Conservation (phyloP, 2,113 vertebrate genomes). For the Cyprinodon brontotheroides region DNA sequence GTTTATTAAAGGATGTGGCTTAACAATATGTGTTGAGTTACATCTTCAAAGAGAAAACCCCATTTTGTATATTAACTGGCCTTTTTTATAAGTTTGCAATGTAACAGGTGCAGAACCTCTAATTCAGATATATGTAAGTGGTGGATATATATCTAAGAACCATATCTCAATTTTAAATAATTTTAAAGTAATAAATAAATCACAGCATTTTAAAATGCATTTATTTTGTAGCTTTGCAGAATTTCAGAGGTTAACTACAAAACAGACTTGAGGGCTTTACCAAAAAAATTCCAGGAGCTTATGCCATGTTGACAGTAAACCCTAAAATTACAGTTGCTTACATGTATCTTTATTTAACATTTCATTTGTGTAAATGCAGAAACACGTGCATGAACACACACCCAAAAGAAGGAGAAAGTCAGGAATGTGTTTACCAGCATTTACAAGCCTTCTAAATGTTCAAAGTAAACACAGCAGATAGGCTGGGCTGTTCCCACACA, state of each 20-base stretch:
- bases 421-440: slow-evolving; percentile 58
- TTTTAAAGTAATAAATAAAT: not conserved
- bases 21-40: no score
- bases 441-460: slow-evolving; percentile 39
- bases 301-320: not conserved
- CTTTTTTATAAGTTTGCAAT: no score
- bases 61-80: no score
- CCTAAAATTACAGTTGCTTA: not conserved
- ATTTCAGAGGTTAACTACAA: not conserved
- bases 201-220: not conserved
- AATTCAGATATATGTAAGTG: no score
- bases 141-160: no score
- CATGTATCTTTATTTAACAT: not conserved
- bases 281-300: not conserved
- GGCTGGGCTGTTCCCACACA: slow-evolving; percentile 12
- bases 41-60: no score
- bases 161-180: no score
- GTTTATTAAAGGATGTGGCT: no score
- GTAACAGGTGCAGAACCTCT: no score
- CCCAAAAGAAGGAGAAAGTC: slow-evolving; percentile 30
- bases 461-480: slow-evolving; percentile 28
- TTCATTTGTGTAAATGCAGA: not conserved
- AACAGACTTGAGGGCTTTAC: not conserved
- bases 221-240: not conserved
- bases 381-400: slow-evolving; percentile 9